Evolutionary conservation across 2,888 invertebrate species (phyloP).

Genomic region (Incurvaria masculella): DNA sequence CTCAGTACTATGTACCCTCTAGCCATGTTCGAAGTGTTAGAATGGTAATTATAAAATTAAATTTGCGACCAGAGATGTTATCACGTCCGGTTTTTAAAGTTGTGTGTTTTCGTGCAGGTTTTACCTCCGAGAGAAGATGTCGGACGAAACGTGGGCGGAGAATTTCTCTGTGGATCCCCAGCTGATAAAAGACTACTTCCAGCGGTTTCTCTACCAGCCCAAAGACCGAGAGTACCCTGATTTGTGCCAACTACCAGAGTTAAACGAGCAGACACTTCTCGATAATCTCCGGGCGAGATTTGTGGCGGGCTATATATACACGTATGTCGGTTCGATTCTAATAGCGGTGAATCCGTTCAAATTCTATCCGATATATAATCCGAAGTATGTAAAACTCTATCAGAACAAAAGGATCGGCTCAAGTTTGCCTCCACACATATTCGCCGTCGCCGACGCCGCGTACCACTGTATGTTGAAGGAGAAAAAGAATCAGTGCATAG

Average conservation of each 20-base stretch:
- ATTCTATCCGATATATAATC: slow-evolving; percentile 97
- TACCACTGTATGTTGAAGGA: slow-evolving; percentile 94
- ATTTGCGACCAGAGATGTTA: no score
- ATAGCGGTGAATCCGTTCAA: slow-evolving; percentile 94
- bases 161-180: slow-evolving; percentile 88
- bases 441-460: slow-evolving; percentile 92
- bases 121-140: slow-evolving; percentile 83
- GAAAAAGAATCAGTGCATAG: slow-evolving; percentile 86
- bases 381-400: slow-evolving; percentile 94
- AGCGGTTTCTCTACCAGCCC: slow-evolving; percentile 87
- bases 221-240: slow-evolving; percentile 94
- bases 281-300: slow-evolving; percentile 89
- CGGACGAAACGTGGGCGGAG: slow-evolving; percentile 83
- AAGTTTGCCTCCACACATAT: slow-evolving; percentile 94
- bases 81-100: neutral
- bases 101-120: slow-evolving; percentile 56
- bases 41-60: neutral
- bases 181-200: slow-evolving; percentile 88
- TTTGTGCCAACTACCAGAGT: slow-evolving; percentile 90
- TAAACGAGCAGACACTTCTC: slow-evolving; percentile 89
- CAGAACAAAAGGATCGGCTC: slow-evolving; percentile 89
- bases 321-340: slow-evolving; percentile 92
- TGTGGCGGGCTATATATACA: slow-evolving; percentile 90
- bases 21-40: neutral
- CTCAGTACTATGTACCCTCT: neutral